Conservation (phyloP, 2,797 vertebrate species). For the Moxostoma hubbsi region DNA sequence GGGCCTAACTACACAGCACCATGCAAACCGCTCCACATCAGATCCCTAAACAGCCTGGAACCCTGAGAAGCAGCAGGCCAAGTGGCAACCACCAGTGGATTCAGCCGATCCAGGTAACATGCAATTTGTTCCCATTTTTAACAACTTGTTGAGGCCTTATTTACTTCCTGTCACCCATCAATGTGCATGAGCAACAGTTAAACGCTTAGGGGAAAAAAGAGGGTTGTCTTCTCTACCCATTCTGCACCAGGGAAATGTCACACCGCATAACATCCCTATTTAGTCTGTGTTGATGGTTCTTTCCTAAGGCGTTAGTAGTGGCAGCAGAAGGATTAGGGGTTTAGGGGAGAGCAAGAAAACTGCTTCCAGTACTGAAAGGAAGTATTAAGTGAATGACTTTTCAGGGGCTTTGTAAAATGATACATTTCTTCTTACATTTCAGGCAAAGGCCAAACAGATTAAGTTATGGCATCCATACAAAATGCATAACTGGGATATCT, state of each 20-base stretch:
- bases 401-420: constrained; percentile 69
- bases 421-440: constrained; percentile 73
- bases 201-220: constrained; percentile 55
- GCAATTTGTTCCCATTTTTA: constrained; percentile 58
- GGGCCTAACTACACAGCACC: constrained; percentile 81
- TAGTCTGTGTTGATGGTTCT: constrained; percentile 68
- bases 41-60: constrained; percentile 69
- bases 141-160: constrained; percentile 39
- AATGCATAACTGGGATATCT: neutral
- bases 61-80: constrained; percentile 63
- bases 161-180: constrained; percentile 11
- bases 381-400: constrained; percentile 72
- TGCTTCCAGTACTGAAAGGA: constrained; percentile 72
- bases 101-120: constrained; percentile 60
- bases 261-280: constrained; percentile 68
- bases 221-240: constrained; percentile 61
- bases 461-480: constrained; percentile 51
- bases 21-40: constrained; percentile 76
- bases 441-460: constrained; percentile 70
- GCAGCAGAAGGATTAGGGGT: constrained; percentile 78
- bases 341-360: constrained; percentile 69
- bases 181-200: constrained; percentile 15
- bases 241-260: constrained; percentile 63
- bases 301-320: constrained; percentile 70
- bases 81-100: constrained; percentile 64